Conservation (phyloP, 2,113 vertebrate species). For the Odocoileus hemionus region DNA sequence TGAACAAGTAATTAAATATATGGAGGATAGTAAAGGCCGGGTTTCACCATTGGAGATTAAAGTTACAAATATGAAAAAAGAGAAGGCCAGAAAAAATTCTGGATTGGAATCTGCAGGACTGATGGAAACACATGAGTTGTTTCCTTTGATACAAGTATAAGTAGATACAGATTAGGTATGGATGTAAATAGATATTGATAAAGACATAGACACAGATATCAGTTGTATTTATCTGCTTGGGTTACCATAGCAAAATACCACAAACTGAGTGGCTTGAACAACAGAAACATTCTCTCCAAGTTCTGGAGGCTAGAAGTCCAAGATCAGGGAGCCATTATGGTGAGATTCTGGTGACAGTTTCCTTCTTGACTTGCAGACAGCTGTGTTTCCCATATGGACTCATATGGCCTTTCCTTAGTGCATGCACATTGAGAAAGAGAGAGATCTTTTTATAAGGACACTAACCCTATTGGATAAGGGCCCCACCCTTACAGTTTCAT, state of each 20-base stretch:
- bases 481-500: neutral
- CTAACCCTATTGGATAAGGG: neutral
- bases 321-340: neutral
- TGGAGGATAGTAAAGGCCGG: neutral
- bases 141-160: neutral
- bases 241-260: neutral
- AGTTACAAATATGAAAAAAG: neutral
- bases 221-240: neutral
- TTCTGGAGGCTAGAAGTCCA: neutral
- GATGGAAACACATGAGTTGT: neutral
- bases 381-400: neutral
- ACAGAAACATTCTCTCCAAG: neutral
- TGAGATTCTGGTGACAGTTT: neutral
- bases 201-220: neutral
- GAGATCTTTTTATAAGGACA: neutral
- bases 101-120: neutral
- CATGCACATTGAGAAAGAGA: neutral
- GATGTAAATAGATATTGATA: neutral
- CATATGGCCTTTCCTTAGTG: neutral
- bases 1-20: neutral
- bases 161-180: neutral
- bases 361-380: neutral
- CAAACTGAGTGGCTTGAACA: neutral
- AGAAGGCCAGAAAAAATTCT: neutral
- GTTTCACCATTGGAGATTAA: neutral